Base-by-base conservation (phyloP, 2,797 vertebrate genomes). In the Anabas testudineus region DNA sequence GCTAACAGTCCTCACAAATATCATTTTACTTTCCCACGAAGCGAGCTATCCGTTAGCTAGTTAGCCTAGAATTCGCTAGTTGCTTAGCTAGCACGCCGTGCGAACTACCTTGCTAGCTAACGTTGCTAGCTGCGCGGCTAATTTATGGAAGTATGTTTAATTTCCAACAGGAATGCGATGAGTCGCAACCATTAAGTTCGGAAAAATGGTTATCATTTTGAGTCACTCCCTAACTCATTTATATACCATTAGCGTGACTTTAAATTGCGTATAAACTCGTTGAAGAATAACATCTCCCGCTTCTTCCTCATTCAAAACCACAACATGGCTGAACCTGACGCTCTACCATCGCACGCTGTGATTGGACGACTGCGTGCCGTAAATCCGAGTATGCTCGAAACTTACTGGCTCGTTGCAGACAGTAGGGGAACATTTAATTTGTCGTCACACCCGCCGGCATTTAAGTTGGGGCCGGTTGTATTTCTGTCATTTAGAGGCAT, bases 271-370 rank as follows among this genome's bases (percentile, higher is more conserved):
- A 90, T 87, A 93, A 94, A 94, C 82, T 92, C 87, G 77, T 86
- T 91, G 84, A 87, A 90, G 82, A 89, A 87, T 75, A 91, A 82
- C 80, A 92, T 93, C 94, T 95, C 95, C 95, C 95, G 95, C 95
- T 95, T 95, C 94, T 95, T 95, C 94, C 94, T 95, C 88, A 95
- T 95, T 95, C 94, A 95, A 95, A 95, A 94, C 92, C 92, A 93
- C 93, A 95, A 94, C 94, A 95, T 95, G 94, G 94, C 94, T 91
- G 95, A 93, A 80, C 45, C 13, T 2, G 58, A 72, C 81, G 30
- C 68, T 18, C 15, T 1, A 85, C 64, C 74, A 81, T 83, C 30
- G 58, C 24, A 1, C 28, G 0, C 28, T 89, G 56, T 88, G 73
- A 93, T 95, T 95, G 93, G 95, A 16, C 60, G 39, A 46, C 15